A percentile compares a stretch with the other conserved stretches of the same genome.
Conservation (phyloP, 2,113 vertebrate genomes). For the Ictalurus punctatus region DNA sequence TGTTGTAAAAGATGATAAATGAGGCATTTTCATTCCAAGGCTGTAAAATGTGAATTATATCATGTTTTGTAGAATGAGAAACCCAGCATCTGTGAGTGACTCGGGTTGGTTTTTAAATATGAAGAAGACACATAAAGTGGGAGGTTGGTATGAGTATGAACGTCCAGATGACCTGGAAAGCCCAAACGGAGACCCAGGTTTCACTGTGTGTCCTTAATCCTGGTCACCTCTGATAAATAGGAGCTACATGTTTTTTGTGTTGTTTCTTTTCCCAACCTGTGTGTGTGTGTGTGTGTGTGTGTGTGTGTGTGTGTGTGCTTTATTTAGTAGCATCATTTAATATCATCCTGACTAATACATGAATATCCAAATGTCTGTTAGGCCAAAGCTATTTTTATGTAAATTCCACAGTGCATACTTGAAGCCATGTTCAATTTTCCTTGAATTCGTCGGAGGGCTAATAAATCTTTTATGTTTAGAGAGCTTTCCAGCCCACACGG, state of each 20-base stretch:
- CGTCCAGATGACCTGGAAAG: not conserved
- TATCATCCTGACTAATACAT: not conserved
- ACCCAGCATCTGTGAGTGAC: not conserved
- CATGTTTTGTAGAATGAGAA: not conserved
- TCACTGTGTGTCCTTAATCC: not conserved
- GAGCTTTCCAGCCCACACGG: not conserved
- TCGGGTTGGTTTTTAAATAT: not conserved
- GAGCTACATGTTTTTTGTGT: not conserved
- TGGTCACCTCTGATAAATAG: not conserved
- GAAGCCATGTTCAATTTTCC: not conserved
- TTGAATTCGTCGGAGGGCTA: not conserved
- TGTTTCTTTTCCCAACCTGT: too few relatives aligned
- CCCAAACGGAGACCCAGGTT: too few relatives aligned
- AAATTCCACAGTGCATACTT: not conserved
- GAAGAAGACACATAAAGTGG: not conserved
- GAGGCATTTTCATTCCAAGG: not conserved
- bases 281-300: not conserved
- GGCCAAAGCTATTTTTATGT: not conserved
- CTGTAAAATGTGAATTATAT: not conserved
- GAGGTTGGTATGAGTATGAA: not conserved
- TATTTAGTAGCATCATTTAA: not conserved
- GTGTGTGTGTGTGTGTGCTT: not conserved
- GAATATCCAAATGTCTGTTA: not conserved
- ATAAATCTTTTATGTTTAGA: constrained; percentile 15
- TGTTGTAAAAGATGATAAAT: not conserved